Base-by-base conservation (phyloP, 2,888 invertebrate species). In the Hololepta plana region DNA sequence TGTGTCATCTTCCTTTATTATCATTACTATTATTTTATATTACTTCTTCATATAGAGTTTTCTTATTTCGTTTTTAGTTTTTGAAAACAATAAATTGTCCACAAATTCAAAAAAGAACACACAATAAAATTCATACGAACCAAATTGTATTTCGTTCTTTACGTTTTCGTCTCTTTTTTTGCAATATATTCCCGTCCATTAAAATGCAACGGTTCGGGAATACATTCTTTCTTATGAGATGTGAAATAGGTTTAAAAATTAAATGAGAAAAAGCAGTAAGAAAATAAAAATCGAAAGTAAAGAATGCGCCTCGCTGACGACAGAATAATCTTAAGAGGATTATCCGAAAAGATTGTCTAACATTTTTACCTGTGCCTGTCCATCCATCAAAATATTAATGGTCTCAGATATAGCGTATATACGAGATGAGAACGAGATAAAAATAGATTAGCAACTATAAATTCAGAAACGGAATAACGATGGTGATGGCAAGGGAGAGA, bases 361-460 rank as follows among this genome's bases (percentile, higher is more conserved):
- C 30, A 31, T 28, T 32, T 33, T 31, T 35, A 35, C 35, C 35
- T 34, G 35, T 29, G 31, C 27, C 29, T 27, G 35, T 20, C 32
- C 33, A 33, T 36, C 33, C 35, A 33, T 36, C 35, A 36, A 35
- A 31, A 33, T 32, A 32, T 35, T 33, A 36, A 36, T 36, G 36
- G 35, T 21, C 30, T 25, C 23, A 30, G 25, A 25, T 16, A 27
- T 25, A 24, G 26, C 27, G 17, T 27, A 26, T n/a, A n/a, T n/a
- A n/a, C n/a, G n/a, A n/a, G n/a, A n/a, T n/a, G n/a, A n/a, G n/a
- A n/a, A 26, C 28, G 15, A 35, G 33, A 35, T 35, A 29, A 26
- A 25, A 28, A 26, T 26, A 35, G 33, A 35, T 35, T 35, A 35
- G 30, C 23, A 17, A 23, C 23, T 17, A 30, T 27, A 30, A 30